Evolutionary conservation across 2,113 vertebrate species (phyloP).

Genomic region (Origma solitaria): DNA sequence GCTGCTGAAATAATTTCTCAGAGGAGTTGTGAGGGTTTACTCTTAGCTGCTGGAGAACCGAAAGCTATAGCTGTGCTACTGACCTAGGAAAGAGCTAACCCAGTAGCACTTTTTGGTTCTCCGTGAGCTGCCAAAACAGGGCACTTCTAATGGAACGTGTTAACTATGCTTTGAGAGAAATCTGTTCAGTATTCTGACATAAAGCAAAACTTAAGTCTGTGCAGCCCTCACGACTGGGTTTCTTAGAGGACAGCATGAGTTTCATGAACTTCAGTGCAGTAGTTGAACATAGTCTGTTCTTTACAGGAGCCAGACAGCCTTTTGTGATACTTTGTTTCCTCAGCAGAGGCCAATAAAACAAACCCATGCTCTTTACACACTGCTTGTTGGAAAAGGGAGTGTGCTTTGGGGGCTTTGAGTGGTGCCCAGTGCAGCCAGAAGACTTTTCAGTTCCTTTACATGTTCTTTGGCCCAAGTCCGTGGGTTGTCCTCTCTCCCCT

Average conservation of each 20-base stretch:
- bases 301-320: not conserved
- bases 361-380: not conserved
- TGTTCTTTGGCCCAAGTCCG: not conserved
- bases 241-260: not conserved
- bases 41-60: not conserved
- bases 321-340: not conserved
- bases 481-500: not conserved
- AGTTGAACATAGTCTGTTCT: not conserved
- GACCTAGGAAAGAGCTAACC: not conserved
- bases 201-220: not conserved
- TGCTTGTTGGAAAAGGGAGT: not conserved
- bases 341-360: not conserved
- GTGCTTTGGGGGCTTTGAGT: not conserved
- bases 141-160: not conserved
- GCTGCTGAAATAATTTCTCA: conserved; percentile 18
- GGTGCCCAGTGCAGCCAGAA: not conserved
- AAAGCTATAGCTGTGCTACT: not conserved
- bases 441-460: not conserved
- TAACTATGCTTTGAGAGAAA: not conserved
- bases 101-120: not conserved
- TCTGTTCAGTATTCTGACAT: not conserved
- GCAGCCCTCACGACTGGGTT: not conserved
- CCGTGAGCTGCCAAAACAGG: not conserved
- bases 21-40: not conserved
- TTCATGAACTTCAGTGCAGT: not conserved